Conservation (phyloP, 1,140 invertebrate genomes). For the Macrostomum lignano region DNA sequence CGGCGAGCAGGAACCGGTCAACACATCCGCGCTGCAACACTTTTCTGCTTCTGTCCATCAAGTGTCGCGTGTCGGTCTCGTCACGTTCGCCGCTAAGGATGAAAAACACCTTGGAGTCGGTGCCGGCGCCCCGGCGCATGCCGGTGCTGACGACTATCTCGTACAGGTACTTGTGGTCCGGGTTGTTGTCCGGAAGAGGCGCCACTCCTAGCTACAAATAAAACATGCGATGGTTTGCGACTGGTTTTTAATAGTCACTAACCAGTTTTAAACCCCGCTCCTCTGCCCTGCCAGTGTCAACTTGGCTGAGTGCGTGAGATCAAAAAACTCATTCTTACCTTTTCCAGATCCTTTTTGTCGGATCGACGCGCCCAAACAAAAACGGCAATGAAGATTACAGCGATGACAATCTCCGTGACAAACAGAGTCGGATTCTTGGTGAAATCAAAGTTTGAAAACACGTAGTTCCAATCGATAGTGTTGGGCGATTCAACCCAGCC, state of each 20-base stretch:
- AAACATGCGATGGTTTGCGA: too few species aligned
- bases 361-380: constrained; percentile 19
- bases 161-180: constrained; percentile 31
- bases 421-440: constrained; percentile 33
- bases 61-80: constrained; percentile 4
- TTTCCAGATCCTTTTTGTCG: constrained; percentile 4
- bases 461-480: constrained; percentile 24
- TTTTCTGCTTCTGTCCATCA: constrained; percentile 7
- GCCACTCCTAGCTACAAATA: constrained; percentile 24
- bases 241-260: too few species aligned
- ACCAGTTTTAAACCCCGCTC: too few species aligned
- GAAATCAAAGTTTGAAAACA: constrained; percentile 29
- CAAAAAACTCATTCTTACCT: too few species aligned
- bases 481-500: constrained; percentile 25
- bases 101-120: constrained; percentile 8
- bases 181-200: constrained; percentile 30
- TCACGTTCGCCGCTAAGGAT: constrained; percentile 7
- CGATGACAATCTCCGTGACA: constrained; percentile 29
- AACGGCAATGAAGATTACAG: constrained; percentile 25
- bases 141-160: constrained; percentile 32
- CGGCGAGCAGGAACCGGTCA: constrained; percentile 23
- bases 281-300: too few species aligned
- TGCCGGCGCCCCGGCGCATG: constrained; percentile 13
- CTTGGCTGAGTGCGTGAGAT: too few species aligned
- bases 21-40: constrained; percentile 10